These are phyloP conservation scores for Drosophila vallismaia DNA, from an alignment of 2,888 invertebrate genomes.

Conservation along the genomic window DNA sequence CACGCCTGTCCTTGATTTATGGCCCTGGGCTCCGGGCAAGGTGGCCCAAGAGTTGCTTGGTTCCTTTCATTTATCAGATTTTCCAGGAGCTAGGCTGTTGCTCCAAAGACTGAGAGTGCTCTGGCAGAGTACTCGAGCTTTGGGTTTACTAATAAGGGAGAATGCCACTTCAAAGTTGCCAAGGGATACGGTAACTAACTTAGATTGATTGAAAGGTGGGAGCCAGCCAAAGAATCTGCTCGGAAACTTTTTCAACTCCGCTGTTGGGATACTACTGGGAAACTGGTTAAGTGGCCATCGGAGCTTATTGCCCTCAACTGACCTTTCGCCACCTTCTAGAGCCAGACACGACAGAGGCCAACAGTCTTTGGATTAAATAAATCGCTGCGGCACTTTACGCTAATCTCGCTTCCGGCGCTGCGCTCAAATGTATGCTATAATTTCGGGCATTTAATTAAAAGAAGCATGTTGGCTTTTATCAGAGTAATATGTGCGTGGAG, in stretches of 20 bases:
- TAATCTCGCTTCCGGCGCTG: conserved; percentile 1
- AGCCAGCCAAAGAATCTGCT: background rate
- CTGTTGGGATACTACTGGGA: background rate
- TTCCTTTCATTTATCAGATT: conserved; percentile 12
- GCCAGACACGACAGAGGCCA: too few relatives aligned
- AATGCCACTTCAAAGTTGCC: conserved; percentile 30
- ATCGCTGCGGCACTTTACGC: background rate
- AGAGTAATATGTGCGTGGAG: conserved; percentile 21
- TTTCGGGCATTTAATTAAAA: conserved; percentile 49
- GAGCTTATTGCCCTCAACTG: background rate
- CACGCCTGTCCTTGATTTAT: conserved; percentile 27
- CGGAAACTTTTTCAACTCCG: too few relatives aligned
- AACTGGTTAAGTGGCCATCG: conserved; percentile 8
- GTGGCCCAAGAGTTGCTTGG: background rate
- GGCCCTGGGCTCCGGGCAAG: conserved; percentile 5
- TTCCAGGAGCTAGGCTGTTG: background rate
- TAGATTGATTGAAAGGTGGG: conserved; percentile 25
- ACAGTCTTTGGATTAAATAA: too few relatives aligned
- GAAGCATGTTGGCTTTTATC: conserved; percentile 39
- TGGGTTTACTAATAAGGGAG: conserved; percentile 17
- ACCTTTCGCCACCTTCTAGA: background rate
- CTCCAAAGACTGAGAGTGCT: conserved; percentile 1
- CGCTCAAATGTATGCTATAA: conserved; percentile 47
- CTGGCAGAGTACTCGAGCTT: background rate
- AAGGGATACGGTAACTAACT: conserved; percentile 8